These are phyloP conservation scores for Centropus unirufus DNA, from an alignment of 2,113 vertebrate genomes.

Conservation along the genomic window DNA sequence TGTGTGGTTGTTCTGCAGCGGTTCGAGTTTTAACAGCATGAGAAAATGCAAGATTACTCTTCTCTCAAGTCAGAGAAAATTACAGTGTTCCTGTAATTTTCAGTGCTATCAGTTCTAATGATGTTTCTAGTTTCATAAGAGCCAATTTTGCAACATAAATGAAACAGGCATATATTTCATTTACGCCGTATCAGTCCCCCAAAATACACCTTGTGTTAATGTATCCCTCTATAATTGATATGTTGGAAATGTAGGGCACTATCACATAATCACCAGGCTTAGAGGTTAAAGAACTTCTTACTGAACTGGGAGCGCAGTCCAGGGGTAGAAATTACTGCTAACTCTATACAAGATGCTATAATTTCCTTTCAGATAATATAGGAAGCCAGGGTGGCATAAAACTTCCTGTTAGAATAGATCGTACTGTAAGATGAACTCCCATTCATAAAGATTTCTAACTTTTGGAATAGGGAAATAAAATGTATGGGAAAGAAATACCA, in stretches of 20 bases:
- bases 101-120: conserved; percentile 36
- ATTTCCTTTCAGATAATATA: conserved; percentile 35
- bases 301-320: neutral
- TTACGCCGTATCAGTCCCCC: neutral
- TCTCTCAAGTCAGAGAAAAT: conserved; percentile 57
- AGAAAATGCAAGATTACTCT: conserved; percentile 53
- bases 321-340: neutral
- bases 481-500: neutral
- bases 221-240: conserved; percentile 11
- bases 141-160: conserved; percentile 49
- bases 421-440: neutral
- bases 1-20: neutral
- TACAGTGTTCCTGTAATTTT: neutral
- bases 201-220: conserved; percentile 31
- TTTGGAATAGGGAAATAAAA: conserved; percentile 11
- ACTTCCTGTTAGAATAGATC: neutral
- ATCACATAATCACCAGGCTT: conserved; percentile 41
- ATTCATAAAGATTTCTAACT: conserved; percentile 29
- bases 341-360: neutral
- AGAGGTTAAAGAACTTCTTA: conserved; percentile 44
- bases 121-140: conserved; percentile 35
- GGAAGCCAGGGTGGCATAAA: neutral
- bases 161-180: conserved; percentile 35
- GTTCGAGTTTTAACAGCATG: neutral
- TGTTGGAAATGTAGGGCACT: conserved; percentile 3